Base-by-base conservation (phyloP, 2,797 vertebrate species). In the Serranus cabrilla region DNA sequence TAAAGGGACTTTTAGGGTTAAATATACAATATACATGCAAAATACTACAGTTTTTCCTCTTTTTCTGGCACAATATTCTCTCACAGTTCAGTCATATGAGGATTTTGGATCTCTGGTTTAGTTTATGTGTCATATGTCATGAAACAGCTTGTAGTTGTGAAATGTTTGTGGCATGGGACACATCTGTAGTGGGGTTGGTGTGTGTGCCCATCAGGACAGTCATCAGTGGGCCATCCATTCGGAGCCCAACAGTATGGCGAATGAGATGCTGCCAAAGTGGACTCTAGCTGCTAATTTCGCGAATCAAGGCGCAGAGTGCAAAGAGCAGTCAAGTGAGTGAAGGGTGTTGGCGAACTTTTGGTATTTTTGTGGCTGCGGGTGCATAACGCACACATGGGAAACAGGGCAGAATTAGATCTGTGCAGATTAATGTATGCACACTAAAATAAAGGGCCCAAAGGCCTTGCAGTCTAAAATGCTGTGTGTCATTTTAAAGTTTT, bases 211-310 rank as follows among this genome's bases (percentile, higher is more conserved):
- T 86, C 60, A 82, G 58, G 63, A 57, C 47, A n/a, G 16, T 59
- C 66, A 83, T 83, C 81, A 88, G 68, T 39, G n/a, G 73, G 20
- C 66, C 47, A 63, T 82, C 66, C 70, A 74, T 63, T 78, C 10
- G 17, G 14, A 79, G 52, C 74, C 45, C 49, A 47, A 75, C 47
- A 75, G 65, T 50, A 74, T 66, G 71, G 79, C 51, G 21, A 67
- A 42, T 60, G 58, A 80, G 6, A 77, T 16, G 51, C 34, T 77
- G 67, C 74, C 70, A 76, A 86, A 68, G 54, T 52, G n/a, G 51
- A 76, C 78, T 55, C 47, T 46, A 12, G 62, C 21, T 2, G 0
- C 70, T 63, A 25, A 64, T 62, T 84, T 80, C 4, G 20, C 23
- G 18, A 71, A 71, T 81, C 61, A 71, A 77, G 42, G 37, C 34